Base-by-base conservation (phyloP, 2,113 vertebrate species). In the Acinonyx jubatus region DNA sequence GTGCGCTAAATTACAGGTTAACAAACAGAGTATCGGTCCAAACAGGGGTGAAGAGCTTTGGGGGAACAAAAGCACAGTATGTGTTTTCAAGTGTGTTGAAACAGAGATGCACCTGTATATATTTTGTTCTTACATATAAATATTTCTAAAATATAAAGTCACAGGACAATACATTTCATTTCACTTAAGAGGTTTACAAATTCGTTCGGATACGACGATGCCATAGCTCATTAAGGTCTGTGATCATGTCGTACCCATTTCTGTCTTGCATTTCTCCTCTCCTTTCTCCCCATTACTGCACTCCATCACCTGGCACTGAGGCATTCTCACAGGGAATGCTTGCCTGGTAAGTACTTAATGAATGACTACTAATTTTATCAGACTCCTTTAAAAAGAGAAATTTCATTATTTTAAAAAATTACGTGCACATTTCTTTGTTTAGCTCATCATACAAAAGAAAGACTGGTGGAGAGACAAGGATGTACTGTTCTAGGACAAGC, bases 1-100 rank as follows among this genome's bases (percentile, higher is more conserved):
- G 36, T 65, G 84, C 96, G 71, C 84, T 48, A 95, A 97, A 63
- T 80, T 83, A 52, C 18, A 36, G 31, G 52, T 97, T 92, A 98
- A 94, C 83, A 97, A 95, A 91, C 31, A 94, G 31, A 88, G 52
- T 92, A 74, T 0, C 87, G 48, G 82, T 94, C 50, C 4, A 0
- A 68, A 41, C 4, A 65, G 79, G 2, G 66, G 55, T 61, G 87
- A 61, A 87, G 84, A 95, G n/a, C 79, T 63, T 63, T 80, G 1
- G 94, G 27, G 45, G 86, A 98, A 12, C n/a, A 90, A 92, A 87
- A 88, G 8, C 7, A 57, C 0, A 0, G 0, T 55, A 19, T 82
- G 25, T 80, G n/a, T 63, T 92, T 88, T 80, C 69, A 89, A 82
- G 23, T 80, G 15, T 88, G 48, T 78, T 88, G 45, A 89, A 80